Base-by-base conservation (phyloP, 2,888 invertebrate species). In the Watsonalla binaria region DNA sequence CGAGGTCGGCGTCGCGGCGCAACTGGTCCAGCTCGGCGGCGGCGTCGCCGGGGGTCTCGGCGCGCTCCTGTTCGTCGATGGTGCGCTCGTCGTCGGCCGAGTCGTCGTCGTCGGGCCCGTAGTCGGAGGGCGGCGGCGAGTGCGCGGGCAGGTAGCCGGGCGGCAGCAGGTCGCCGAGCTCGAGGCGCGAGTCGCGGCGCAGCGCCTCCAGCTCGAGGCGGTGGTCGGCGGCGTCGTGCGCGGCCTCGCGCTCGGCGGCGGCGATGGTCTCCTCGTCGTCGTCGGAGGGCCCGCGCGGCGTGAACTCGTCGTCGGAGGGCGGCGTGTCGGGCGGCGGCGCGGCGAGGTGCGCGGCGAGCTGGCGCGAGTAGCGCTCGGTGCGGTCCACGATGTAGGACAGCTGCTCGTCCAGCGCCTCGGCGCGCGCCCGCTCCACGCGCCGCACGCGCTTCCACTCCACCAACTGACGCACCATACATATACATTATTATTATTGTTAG, bases 331-430 rank as follows among this genome's bases (percentile, higher is more conserved):
- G 51, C 61, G 95, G 60, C 54, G 65, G 58, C 54, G 66, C 63
- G 56, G 60, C 66, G 92, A 97, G 94, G 62, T 96, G 96, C 84
- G 97, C 97, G 5, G 97, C 96, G 56, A 98, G 89, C 88, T 96
- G 94, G 35, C 96, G 95, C 42, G 98, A 98, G 92, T 98, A 99
- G 78, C 97, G 98, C 86, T 99, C 99, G 0, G 99, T 99, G 88
- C 98, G 97, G 86, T 98, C 99, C 56, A 99, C 99, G 77, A 99
- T 98, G 82, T 98, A 98, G 84, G 97, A 97, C 58, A 99, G 92
- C 86, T 99, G 99, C 76, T 98, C 96, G 92, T 99, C 99, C 55
- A 99, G 91, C 0, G 98, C 98, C 77, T 96, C 95, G 81, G 98
- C 97, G 58, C 98, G 93, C 80, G 98, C 98, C 72, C 98, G 98